Conservation (phyloP, 2,797 vertebrate genomes). For the Lithobates sylvaticus region DNA sequence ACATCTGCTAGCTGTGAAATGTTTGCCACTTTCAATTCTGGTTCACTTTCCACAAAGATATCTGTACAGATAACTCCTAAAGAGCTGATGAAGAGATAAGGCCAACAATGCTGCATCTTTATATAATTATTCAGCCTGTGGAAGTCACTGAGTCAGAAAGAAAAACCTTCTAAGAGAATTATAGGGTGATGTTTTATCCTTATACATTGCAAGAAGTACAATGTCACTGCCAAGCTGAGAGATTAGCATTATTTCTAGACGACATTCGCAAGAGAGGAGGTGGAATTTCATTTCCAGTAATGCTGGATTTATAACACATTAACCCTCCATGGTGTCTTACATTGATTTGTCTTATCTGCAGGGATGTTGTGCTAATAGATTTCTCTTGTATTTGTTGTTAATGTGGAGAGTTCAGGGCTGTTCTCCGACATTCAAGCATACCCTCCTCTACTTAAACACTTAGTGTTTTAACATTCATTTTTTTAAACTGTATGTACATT, state of each 20-base stretch:
- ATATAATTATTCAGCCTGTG: conserved; percentile 17
- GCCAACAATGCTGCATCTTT: not conserved
- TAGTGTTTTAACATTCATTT: too few relatives aligned
- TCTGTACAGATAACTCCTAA: not conserved
- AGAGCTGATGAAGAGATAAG: not conserved
- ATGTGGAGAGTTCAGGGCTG: too few relatives aligned
- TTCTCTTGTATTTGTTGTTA: too few relatives aligned
- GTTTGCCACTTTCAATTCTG: too few relatives aligned
- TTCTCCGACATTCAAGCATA: too few relatives aligned
- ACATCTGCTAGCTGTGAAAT: too few relatives aligned
- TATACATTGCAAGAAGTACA: conserved; percentile 32
- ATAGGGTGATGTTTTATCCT: conserved; percentile 37
- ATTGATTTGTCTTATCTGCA: not conserved
- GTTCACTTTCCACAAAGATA: not conserved
- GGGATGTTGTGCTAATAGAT: too few relatives aligned
- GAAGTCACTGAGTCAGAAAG: conserved; percentile 41
- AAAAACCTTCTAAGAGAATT: conserved; percentile 40
- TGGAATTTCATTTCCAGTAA: conserved; percentile 1
- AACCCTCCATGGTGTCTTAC: not conserved
- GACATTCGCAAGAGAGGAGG: conserved; percentile 6
- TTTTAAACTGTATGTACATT: too few relatives aligned
- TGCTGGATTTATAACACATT: not conserved
- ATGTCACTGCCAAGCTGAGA: conserved; percentile 29
- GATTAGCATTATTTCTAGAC: conserved; percentile 53
- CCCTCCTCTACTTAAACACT: too few relatives aligned